Conservation (phyloP, 2,113 vertebrate species). For the Rana temporaria region DNA sequence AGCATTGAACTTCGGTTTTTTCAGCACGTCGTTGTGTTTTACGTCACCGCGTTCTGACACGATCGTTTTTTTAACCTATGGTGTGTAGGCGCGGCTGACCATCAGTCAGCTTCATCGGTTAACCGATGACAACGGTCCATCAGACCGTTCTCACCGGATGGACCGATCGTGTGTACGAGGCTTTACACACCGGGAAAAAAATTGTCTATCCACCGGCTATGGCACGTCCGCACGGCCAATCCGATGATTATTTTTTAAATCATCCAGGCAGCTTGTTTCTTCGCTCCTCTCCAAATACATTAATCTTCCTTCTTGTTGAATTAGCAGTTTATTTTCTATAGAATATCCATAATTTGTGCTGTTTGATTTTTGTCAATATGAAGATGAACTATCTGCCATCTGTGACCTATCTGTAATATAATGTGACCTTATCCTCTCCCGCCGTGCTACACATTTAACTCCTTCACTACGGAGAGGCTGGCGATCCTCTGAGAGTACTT, state of each 20-base stretch:
- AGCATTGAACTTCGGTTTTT: no score
- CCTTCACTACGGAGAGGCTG: background rate
- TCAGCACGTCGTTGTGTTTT: no score
- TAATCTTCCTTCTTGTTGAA: constrained; percentile 43
- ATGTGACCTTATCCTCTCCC: constrained; percentile 25
- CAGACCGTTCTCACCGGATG: no score
- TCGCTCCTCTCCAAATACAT: constrained; percentile 10
- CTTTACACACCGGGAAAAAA: background rate
- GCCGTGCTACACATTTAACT: constrained; percentile 8
- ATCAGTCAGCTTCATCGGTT: no score
- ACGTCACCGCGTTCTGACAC: no score
- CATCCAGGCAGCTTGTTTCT: background rate
- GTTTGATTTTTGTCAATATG: constrained; percentile 56
- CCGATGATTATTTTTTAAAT: constrained; percentile 15
- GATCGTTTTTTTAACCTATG: no score
- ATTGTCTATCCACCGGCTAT: background rate
- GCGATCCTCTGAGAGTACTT: background rate
- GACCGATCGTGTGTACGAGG: no score
- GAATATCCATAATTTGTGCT: constrained; percentile 48
- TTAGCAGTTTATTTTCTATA: constrained; percentile 47
- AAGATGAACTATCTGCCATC: constrained; percentile 56
- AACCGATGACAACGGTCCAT: no score
- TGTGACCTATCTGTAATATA: constrained; percentile 50
- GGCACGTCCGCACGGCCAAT: background rate
- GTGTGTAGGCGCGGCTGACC: no score